Evolutionary conservation across 2,113 vertebrate genomes (phyloP).

Genomic region (Saimiri boliviensis): DNA sequence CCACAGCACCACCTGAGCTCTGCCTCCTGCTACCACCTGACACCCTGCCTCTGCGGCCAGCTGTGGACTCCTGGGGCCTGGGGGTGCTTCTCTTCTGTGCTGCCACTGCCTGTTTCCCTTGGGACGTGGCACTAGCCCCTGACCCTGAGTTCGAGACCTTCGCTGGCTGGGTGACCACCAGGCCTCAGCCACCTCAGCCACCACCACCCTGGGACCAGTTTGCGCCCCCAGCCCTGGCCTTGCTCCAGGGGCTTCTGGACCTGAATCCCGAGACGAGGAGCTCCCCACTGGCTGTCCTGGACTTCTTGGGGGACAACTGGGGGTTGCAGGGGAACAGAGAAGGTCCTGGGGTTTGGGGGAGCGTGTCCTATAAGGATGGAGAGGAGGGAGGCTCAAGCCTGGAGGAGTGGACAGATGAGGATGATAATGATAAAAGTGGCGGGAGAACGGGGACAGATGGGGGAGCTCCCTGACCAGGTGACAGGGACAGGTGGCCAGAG

Average conservation of each 20-base stretch:
- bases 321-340: not conserved
- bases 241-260: slow-evolving; percentile 89
- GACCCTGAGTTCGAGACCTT: slow-evolving; percentile 88
- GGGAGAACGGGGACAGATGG: not conserved
- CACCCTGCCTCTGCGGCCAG: slow-evolving; percentile 87
- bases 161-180: slow-evolving; percentile 85
- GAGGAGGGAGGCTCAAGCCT: slow-evolving; percentile 28
- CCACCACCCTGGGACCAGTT: slow-evolving; percentile 88
- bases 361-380: not conserved
- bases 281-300: slow-evolving; percentile 87
- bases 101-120: slow-evolving; percentile 91
- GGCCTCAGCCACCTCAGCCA: slow-evolving; percentile 42
- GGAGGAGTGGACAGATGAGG: slow-evolving; percentile 68
- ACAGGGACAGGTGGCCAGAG: slow-evolving; percentile 12
- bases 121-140: slow-evolving; percentile 87
- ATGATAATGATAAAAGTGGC: not conserved
- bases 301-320: slow-evolving; percentile 76
- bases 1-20: slow-evolving; percentile 92
- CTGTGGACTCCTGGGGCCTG: slow-evolving; percentile 92
- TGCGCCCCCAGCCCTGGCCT: slow-evolving; percentile 81
- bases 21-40: slow-evolving; percentile 68
- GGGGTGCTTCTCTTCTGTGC: slow-evolving; percentile 91
- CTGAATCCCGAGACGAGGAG: slow-evolving; percentile 87
- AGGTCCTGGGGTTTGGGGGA: slow-evolving; percentile 35
- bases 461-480: slow-evolving; percentile 2